Conservation (phyloP, 1,140 invertebrate species). For the Centruroides sculpturatus region DNA sequence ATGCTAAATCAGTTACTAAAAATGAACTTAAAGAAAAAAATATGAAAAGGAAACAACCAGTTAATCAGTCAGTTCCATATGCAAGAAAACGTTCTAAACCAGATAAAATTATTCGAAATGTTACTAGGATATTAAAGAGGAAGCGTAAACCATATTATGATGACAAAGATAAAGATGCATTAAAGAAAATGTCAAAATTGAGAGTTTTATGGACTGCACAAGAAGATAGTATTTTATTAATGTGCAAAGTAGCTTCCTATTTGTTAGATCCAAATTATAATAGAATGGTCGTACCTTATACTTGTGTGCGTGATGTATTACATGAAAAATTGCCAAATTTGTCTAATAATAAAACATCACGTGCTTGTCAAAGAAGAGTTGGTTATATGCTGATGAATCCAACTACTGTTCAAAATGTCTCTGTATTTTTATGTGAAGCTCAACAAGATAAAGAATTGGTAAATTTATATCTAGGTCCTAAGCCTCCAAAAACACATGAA, state of each 20-base stretch:
- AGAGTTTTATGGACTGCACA: slow-evolving; percentile 29
- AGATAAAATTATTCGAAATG: background rate
- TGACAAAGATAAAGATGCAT: slow-evolving; percentile 47
- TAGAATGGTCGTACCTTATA: slow-evolving; percentile 32
- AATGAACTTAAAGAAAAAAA: no score
- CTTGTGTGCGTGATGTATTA: slow-evolving; percentile 44
- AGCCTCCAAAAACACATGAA: slow-evolving; percentile 12
- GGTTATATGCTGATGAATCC: slow-evolving; percentile 45
- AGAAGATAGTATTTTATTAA: slow-evolving; percentile 34
- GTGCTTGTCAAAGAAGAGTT: slow-evolving; percentile 48
- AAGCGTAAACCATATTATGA: slow-evolving; percentile 38
- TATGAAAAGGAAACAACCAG: no score
- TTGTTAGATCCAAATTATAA: slow-evolving; percentile 43
- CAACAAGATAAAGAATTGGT: slow-evolving; percentile 38
- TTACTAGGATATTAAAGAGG: slow-evolving; percentile 3
- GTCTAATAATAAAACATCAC: slow-evolving; percentile 49
- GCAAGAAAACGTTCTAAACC: background rate
- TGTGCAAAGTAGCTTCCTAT: slow-evolving; percentile 48
- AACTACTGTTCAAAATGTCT: slow-evolving; percentile 38
- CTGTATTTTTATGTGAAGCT: slow-evolving; percentile 43
- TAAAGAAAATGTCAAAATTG: slow-evolving; percentile 45
- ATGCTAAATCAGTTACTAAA: background rate
- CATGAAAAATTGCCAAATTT: slow-evolving; percentile 33
- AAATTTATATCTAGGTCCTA: slow-evolving; percentile 24
- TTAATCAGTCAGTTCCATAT: background rate